Percentiles rank a stretch among this genome's conserved stretches.
Evolutionary conservation across 2,888 invertebrate genomes (phyloP).

Genomic region (Pachycephus smyrnensis): DNA sequence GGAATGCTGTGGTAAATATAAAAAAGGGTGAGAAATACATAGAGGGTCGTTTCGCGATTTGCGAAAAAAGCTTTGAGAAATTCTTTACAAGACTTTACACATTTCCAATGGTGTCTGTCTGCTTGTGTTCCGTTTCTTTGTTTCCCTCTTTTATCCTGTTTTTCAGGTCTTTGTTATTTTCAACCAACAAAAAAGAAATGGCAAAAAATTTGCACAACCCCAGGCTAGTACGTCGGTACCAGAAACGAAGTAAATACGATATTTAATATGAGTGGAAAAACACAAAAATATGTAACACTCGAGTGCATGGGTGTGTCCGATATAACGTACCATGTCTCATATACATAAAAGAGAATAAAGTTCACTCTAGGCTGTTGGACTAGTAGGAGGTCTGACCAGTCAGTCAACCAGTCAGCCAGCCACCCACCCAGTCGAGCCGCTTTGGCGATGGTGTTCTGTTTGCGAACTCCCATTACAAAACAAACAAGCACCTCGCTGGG

Average conservation of each 20-base stretch:
- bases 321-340: background rate
- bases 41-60: background rate
- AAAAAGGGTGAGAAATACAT: background rate
- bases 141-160: background rate
- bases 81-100: background rate
- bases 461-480: conserved; percentile 52
- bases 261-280: conserved; percentile 40
- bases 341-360: background rate
- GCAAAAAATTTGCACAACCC: background rate
- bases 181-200: background rate
- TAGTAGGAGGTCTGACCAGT: background rate
- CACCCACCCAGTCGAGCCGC: conserved; percentile 17
- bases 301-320: conserved; percentile 10
- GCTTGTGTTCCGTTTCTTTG: background rate
- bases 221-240: background rate
- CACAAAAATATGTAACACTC: conserved; percentile 38
- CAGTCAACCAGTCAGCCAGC: background rate
- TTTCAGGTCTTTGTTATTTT: background rate
- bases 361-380: background rate
- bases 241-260: conserved; percentile 9
- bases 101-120: background rate
- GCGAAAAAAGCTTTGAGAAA: background rate
- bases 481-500: conserved; percentile 42
- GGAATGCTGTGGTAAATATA: background rate
- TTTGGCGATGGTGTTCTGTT: conserved; percentile 46